Evolutionary conservation across 2,797 vertebrate species (phyloP), one percentile per base, ranked within the genome.

Genomic region (Syndactyla subalaris): DNA sequence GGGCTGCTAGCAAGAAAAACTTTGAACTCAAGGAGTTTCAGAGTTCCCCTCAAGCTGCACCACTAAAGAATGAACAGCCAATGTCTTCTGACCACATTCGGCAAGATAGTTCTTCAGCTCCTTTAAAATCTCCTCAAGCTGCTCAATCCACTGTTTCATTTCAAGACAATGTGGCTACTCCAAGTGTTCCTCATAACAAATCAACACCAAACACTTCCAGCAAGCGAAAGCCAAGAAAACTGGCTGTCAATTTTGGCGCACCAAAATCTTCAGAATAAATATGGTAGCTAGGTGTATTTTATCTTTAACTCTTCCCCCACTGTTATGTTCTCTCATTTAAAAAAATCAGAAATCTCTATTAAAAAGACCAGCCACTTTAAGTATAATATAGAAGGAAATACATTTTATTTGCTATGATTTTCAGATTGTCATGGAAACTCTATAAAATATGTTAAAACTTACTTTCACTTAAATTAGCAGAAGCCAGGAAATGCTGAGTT

Each of bases 221-320:
- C 92, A 99, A 98, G 96, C 98, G 98, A 97, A 99, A 98, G 97
- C 97, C 99, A 86, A 98, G 99, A 89, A 99, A 99, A 96, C 97
- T 99, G 88, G 99, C 99, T 3, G 99, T 99, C 93, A 99, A 99
- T 98, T 99, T 99, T 93, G 98, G 99, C 39, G 96, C 98, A 32
- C 98, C 99, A 10, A 99, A 99, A 98, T 98, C 98, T 81, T 96
- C 97, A 96, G 98, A 98, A 96, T 98, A 98, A 98, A 96, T 74
- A 85, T 94, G 89, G 92, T 94, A 97, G 83, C 92, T 95, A 84
- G 95, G 88, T 95, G 95, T 83, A 96, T 66, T 96, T 96, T 93
- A 88, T 76, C 88, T 97, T 96, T n/a, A 93, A 96, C 80, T 82
- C 91, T 95, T 95, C 68, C 70, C 91, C 83, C 77, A 68, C 55